phyloP scores from a whole-genome alignment of 2,113 vertebrate genomes.

The Noctilio leporinus region DNA sequence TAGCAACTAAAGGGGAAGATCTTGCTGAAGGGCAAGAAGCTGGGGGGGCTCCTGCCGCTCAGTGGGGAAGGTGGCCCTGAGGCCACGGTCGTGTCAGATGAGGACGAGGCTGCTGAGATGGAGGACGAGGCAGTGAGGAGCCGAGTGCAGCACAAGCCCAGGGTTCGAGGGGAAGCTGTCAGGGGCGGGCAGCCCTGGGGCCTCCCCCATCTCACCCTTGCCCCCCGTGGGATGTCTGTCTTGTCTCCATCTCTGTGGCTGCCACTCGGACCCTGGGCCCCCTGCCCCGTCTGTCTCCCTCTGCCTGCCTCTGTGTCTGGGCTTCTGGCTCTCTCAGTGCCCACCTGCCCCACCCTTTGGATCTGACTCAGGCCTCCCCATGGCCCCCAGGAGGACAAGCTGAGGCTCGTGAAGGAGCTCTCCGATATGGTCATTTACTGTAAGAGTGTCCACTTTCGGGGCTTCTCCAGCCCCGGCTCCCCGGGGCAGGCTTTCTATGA shows the following conservation, averaged over 20 bases:
- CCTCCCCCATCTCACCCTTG: background rate
- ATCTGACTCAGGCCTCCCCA: conserved; percentile 46
- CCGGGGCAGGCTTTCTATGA: conserved; percentile 87
- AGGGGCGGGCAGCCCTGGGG: conserved; percentile 50
- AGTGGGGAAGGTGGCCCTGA: conserved; percentile 75
- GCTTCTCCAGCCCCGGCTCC: conserved; percentile 81
- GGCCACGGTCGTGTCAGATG: conserved; percentile 90
- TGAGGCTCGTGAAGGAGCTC: conserved; percentile 90
- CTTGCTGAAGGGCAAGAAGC: conserved; percentile 93
- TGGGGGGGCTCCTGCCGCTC: conserved; percentile 84
- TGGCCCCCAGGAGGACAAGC: conserved; percentile 83
- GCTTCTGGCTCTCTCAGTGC: conserved; percentile 54
- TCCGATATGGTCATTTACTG: conserved; percentile 94
- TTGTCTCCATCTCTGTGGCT: background rate
- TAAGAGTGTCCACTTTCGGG: conserved; percentile 93
- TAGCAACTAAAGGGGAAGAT: conserved; percentile 92
- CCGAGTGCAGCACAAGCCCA: conserved; percentile 75
- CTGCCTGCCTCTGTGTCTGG: background rate
- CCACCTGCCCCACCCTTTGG: conserved; percentile 11
- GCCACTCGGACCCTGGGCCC: conserved; percentile 55
- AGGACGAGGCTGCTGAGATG: conserved; percentile 93
- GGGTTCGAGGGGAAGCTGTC: conserved; percentile 72
- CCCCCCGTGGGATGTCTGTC: background rate
- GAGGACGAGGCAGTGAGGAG: conserved; percentile 83
- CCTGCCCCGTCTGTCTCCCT: background rate